phyloP scores from a whole-genome alignment of 2,888 invertebrate genomes.

The Baccha elongata region DNA sequence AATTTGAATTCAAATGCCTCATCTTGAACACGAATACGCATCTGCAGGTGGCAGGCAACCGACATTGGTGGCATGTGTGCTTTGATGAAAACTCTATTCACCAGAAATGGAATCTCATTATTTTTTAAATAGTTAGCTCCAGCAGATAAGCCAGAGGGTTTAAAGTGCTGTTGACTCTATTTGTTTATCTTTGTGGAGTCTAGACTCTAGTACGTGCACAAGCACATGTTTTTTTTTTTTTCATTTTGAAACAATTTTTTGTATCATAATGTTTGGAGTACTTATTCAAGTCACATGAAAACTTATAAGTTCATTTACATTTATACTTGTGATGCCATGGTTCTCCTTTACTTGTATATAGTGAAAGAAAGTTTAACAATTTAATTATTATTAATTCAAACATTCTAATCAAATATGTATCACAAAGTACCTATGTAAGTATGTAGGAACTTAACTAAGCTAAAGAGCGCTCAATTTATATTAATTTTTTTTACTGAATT shows the following conservation, averaged over 20 bases:
- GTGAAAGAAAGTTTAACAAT: no score
- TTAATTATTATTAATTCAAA: no score
- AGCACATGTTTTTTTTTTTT: constrained; percentile 63
- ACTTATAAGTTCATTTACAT: constrained; percentile 63
- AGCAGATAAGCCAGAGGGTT: neutral
- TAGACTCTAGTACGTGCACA: constrained; percentile 58
- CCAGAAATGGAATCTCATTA: constrained; percentile 48
- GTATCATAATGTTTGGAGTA: neutral
- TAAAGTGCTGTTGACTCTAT: neutral
- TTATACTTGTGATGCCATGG: no score
- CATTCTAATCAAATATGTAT: no score
- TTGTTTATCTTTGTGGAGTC: constrained; percentile 11
- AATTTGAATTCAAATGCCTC: constrained; percentile 70
- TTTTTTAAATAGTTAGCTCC: constrained; percentile 26
- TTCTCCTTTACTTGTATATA: no score
- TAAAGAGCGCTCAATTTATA: no score
- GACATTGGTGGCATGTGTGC: neutral
- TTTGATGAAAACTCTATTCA: constrained; percentile 7
- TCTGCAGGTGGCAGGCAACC: neutral
- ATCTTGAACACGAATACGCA: constrained; percentile 7
- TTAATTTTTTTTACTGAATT: no score
- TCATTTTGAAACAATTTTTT: constrained; percentile 51
- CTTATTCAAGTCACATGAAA: constrained; percentile 53
- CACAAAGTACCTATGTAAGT: no score
- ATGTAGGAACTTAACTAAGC: no score